Percentiles rank a stretch among this genome's conserved stretches.
Conservation (phyloP, 2,797 vertebrate genomes). For the Ibycter americanus region DNA sequence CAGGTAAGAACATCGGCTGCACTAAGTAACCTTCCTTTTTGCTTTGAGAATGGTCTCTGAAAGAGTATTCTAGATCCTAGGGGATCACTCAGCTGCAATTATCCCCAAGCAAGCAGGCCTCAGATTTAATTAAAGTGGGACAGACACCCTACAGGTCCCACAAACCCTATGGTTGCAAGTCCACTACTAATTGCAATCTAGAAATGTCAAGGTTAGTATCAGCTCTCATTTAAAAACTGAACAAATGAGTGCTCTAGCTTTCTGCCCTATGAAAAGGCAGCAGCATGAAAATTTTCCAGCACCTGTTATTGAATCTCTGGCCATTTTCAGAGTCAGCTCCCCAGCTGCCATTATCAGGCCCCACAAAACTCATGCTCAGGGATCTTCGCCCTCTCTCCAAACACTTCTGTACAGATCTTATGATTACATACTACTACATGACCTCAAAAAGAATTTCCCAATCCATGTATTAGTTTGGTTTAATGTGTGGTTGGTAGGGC, state of each 20-base stretch:
- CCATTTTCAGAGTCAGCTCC: not conserved
- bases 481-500: not conserved
- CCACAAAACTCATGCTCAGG: not conserved
- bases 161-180: not conserved
- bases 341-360: not conserved
- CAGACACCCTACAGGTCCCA: not conserved
- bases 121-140: not conserved
- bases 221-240: not conserved
- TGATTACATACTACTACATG: not conserved
- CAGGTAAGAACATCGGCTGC: not conserved
- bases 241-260: not conserved
- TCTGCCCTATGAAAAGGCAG: not conserved
- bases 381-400: not conserved
- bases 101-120: not conserved
- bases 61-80: not conserved
- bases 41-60: not conserved
- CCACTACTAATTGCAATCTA: not conserved
- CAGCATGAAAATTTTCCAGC: not conserved
- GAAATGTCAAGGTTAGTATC: not conserved
- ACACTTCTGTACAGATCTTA: not conserved
- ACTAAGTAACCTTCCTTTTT: not conserved
- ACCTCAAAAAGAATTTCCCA: not conserved
- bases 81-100: not conserved
- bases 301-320: not conserved
- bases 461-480: not conserved